These are phyloP conservation scores for Ctenopoma kingsleyae DNA, from an alignment of 2,797 vertebrate genomes.

Conservation along the genomic window DNA sequence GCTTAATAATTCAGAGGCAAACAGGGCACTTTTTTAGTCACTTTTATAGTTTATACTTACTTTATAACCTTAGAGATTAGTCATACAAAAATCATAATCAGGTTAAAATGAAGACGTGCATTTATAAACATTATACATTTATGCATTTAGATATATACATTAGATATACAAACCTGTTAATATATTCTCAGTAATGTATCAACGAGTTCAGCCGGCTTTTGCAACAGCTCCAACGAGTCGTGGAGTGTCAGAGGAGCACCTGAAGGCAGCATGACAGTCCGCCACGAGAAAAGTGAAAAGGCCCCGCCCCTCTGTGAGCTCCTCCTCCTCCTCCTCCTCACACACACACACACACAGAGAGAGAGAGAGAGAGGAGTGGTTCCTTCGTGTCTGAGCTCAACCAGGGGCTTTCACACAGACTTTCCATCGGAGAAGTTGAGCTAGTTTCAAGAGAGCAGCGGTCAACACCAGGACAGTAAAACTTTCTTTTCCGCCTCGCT, in stretches of 20 bases:
- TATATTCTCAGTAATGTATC: too few relatives aligned
- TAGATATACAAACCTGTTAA: too few relatives aligned
- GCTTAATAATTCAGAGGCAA: too few relatives aligned
- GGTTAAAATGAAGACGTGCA: too few relatives aligned
- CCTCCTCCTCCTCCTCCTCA: background rate
- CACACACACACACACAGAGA: too few relatives aligned
- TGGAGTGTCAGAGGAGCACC: background rate
- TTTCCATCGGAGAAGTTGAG: background rate
- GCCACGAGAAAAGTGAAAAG: conserved; percentile 42
- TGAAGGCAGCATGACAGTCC: conserved; percentile 29
- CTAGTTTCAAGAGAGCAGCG: background rate
- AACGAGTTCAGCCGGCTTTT: too few relatives aligned
- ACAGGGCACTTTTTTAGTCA: too few relatives aligned
- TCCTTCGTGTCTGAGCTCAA: background rate
- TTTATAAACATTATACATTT: too few relatives aligned
- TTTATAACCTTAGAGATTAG: too few relatives aligned
- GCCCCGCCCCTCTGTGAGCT: conserved; percentile 55
- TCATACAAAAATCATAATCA: too few relatives aligned
- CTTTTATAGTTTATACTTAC: too few relatives aligned
- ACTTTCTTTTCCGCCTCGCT: background rate
- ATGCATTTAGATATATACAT: too few relatives aligned
- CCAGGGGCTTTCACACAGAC: background rate
- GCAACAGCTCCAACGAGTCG: background rate
- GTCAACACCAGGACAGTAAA: background rate
- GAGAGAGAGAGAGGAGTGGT: background rate